Base-by-base conservation (phyloP, 2,888 invertebrate genomes). In the Esperia sulphurella region DNA sequence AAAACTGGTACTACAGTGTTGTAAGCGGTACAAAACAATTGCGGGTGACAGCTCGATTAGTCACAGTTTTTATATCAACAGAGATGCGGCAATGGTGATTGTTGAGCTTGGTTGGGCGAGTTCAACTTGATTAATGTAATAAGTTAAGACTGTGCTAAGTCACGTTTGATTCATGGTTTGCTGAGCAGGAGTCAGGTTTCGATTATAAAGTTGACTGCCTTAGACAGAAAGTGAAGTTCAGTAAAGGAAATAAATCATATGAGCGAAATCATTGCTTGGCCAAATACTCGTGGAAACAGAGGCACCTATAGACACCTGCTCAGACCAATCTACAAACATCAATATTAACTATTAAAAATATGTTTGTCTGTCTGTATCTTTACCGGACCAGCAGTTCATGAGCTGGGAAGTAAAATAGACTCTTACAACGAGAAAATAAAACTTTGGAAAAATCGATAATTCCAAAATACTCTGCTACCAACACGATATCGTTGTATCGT, bases 41-140 rank as follows among this genome's bases (percentile, higher is more conserved):
- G 60, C 55, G 46, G 59, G 64, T 68, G 70, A 68, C 70, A 65
- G 65, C 49, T 50, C 61, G 52, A 71, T 68, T 63, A 58, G 65
- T 71, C 68, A 72, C 68, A 58, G 57, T 64, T 69, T 61, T 63
- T 62, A 59, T 64, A 59, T 64, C 48, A 54, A 54, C 41, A 14
- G 41, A 47, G 48, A 37, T 43, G 42, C 51, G 43, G 41, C 41
- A 13, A 41, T 57, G 52, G 49, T 45, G 45, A 51, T 52, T 51
- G 58, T 58, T 53, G 50, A 52, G 49, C 53, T 59, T 56, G 53
- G 58, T 57, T 59, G 58, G 62, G 60, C 63, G 55, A 59, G 55
- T 52, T 52, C 53, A 48, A 54, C 40, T 59, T 63, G 59, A 65
- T 65, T 62, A 64, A 66, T 63, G 55, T 51, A n/a, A n/a, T n/a